Base-by-base conservation (phyloP, 2,888 invertebrate genomes). In the Nemapogon koenigi region DNA sequence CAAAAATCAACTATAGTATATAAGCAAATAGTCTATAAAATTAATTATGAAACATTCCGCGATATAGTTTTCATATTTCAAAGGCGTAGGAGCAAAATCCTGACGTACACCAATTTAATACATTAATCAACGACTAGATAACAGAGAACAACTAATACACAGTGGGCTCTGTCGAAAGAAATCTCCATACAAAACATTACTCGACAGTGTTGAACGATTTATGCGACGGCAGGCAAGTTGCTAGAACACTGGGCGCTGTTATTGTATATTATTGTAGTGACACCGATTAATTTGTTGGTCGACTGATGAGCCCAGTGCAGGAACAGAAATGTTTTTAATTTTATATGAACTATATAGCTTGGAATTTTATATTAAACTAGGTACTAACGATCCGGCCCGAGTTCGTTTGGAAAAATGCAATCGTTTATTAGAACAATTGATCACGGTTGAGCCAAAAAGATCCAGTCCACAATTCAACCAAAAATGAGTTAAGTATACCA, bases 111-210 rank as follows among this genome's bases (percentile, higher is more conserved):
- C 66, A 70, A 71, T 68, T 65, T 68, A 58, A 61, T 59, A 60
- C 61, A 70, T 75, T 69, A 71, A 71, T 75, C 64, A 64, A 63
- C 62, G 60, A 63, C 68, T 72, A 75, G 76, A 75, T 72, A 71
- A 66, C 37, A 22, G 38, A 70, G 69, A 64, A 68, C 65, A 69
- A 59, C 53, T 63, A 66, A 65, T 62, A 57, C 57, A 60, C 55
- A 53, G 59, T 59, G 56, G 50, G 52, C 57, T 55, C 52, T 64
- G 78, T 66, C 65, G 78, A 78, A 76, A 78, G 78, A 78, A 78
- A 76, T 72, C 78, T 78, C 75, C 71, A 78, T 78, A 78, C 76
- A 76, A 75, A 78, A 76, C 78, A 75, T 76, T 72, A 75, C 64
- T 71, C 66, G 53, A 47, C 46, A 43, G 66, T 72, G 78, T 63